Conservation (phyloP, 2,113 vertebrate species). For the Isurus oxyrinchus region DNA sequence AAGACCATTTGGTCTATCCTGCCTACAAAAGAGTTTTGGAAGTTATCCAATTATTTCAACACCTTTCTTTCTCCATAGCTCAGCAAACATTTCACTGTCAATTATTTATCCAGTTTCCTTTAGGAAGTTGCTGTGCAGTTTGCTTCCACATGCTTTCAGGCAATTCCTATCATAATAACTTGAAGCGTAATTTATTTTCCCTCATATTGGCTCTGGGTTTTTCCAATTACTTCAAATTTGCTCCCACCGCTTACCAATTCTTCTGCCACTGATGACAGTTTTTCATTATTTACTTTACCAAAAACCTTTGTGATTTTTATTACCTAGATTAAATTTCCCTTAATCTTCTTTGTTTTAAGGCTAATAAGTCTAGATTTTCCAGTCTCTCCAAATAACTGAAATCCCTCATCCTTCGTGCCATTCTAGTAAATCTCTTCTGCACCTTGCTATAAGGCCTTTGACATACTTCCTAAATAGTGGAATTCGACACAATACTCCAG, state of each 20-base stretch:
- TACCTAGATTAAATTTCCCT: not conserved
- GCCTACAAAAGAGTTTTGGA: not conserved
- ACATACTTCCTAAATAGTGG: not conserved
- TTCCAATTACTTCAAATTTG: not conserved
- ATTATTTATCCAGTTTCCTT: not conserved
- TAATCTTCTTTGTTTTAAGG: not conserved
- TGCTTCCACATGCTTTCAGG: not conserved
- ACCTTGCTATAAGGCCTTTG: not conserved
- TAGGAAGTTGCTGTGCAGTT: not conserved
- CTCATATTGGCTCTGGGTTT: not conserved
- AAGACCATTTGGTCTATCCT: not conserved
- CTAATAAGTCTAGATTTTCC: not conserved
- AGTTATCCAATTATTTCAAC: not conserved
- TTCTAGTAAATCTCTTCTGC: not conserved
- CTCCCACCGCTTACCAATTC: not conserved
- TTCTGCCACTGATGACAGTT: not conserved
- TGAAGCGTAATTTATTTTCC: not conserved
- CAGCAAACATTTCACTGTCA: not conserved
- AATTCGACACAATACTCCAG: not conserved
- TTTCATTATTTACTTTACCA: not conserved
- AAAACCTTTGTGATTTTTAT: not conserved
- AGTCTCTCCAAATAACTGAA: not conserved
- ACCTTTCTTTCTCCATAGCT: not conserved
- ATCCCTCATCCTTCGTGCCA: not conserved
- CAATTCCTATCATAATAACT: not conserved